These are phyloP conservation scores for Ammodytes dubius DNA, from an alignment of 2,113 vertebrate species.

Conservation along the genomic window DNA sequence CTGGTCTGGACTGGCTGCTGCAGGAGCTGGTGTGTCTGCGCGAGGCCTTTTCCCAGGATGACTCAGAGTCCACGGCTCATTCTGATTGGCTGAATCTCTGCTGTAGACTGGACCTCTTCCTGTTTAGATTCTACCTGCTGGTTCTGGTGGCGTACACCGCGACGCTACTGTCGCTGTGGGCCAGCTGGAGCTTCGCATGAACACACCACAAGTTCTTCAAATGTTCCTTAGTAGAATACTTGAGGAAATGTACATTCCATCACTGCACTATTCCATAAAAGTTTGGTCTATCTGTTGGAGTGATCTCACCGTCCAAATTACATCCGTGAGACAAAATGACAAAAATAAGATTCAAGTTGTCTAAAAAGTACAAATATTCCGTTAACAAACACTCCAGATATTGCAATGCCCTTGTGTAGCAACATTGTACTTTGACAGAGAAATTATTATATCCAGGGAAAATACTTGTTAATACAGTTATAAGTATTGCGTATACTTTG, in stretches of 20 bases:
- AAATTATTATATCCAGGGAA: conserved; percentile 41
- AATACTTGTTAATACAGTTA: too few relatives aligned
- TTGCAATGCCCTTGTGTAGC: neutral
- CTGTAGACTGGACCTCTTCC: conserved; percentile 84
- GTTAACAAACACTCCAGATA: neutral
- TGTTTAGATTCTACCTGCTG: conserved; percentile 87
- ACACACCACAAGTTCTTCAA: neutral
- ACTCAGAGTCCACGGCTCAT: conserved; percentile 71
- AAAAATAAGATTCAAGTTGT: neutral
- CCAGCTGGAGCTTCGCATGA: conserved; percentile 85
- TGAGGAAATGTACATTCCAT: too few relatives aligned
- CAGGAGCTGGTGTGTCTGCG: conserved; percentile 84
- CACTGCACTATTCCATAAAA: too few relatives aligned
- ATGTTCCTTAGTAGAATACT: too few relatives aligned
- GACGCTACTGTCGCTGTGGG: conserved; percentile 88
- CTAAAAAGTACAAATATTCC: conserved; percentile 21
- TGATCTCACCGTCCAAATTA: too few relatives aligned
- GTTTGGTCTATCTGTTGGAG: neutral
- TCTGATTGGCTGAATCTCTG: conserved; percentile 86
- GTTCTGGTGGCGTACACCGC: conserved; percentile 82
- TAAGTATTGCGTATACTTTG: too few relatives aligned
- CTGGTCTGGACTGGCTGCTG: conserved; percentile 83
- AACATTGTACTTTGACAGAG: conserved; percentile 25
- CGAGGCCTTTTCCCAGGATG: conserved; percentile 79
- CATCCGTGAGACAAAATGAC: neutral